Conservation (phyloP, 1,140 invertebrate species). For the Drosophila persimilis region DNA sequence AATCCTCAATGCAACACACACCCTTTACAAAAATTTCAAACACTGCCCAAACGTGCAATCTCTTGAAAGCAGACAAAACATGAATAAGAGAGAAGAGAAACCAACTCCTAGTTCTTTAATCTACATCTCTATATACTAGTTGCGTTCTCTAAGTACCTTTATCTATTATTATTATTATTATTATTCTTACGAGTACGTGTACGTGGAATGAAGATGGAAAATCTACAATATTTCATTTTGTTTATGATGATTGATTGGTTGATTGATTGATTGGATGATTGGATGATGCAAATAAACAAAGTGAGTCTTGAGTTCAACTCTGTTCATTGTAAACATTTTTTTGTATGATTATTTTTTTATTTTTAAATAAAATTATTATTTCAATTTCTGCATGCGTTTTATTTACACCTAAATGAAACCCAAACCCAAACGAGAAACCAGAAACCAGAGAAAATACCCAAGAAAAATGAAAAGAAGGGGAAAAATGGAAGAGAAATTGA, state of each 20-base stretch:
- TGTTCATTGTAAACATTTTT: constrained; percentile 81
- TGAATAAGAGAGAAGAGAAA: constrained; percentile 52
- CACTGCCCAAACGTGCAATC: constrained; percentile 80
- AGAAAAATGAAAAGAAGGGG: constrained; percentile 2
- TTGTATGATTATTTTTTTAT: constrained; percentile 74
- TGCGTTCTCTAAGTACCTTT: constrained; percentile 81
- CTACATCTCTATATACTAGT: constrained; percentile 64
- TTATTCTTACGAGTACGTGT: constrained; percentile 41
- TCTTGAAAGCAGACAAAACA: constrained; percentile 63
- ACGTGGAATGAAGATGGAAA: constrained; percentile 46
- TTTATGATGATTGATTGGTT: constrained; percentile 56
- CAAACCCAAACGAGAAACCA: background rate
- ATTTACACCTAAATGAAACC: constrained; percentile 25
- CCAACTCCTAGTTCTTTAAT: constrained; percentile 76
- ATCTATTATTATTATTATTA: constrained; percentile 67
- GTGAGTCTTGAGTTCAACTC: constrained; percentile 79
- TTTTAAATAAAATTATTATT: constrained; percentile 82
- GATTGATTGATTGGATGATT: constrained; percentile 18
- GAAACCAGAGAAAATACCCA: background rate
- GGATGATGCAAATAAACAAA: constrained; percentile 53
- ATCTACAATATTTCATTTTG: constrained; percentile 58
- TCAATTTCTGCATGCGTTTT: constrained; percentile 73
- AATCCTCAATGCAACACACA: constrained; percentile 62
- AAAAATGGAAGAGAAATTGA: background rate
- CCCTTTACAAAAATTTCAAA: constrained; percentile 65